Percentiles rank a stretch among this genome's conserved stretches.
Evolutionary conservation across 2,888 invertebrate species (phyloP).

Genomic region (Cerceris rybyensis): DNA sequence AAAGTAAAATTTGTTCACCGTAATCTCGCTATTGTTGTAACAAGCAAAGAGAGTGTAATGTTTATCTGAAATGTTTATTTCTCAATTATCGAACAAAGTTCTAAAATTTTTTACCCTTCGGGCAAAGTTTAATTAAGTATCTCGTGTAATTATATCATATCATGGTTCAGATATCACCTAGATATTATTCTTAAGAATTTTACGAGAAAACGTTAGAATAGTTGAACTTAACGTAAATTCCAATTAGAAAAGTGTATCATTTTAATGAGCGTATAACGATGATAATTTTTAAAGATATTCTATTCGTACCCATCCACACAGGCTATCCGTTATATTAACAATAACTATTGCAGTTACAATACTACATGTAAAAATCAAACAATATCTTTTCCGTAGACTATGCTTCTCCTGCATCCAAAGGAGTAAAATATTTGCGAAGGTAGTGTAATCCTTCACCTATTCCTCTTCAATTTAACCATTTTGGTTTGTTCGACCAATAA

Average conservation of each 20-base stretch:
- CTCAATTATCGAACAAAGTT: neutral
- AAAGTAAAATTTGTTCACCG: too few relatives aligned
- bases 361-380: neutral
- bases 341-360: neutral
- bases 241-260: conserved; percentile 16
- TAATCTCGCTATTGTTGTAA: too few relatives aligned
- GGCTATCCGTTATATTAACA: neutral
- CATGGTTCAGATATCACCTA: conserved; percentile 24
- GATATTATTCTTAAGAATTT: conserved; percentile 16
- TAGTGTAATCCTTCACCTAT: conserved; percentile 8
- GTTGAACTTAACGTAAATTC: conserved; percentile 30
- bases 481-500: too few relatives aligned
- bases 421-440: neutral
- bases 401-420: conserved; percentile 7
- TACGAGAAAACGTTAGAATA: conserved; percentile 29
- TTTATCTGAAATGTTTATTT: neutral
- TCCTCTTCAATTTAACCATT: too few relatives aligned
- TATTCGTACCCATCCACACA: conserved; percentile 6
- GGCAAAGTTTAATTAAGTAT: neutral
- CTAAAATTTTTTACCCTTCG: neutral
- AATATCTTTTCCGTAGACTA: conserved; percentile 12
- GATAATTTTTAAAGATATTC: conserved; percentile 10
- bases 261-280: conserved; percentile 3
- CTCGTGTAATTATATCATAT: conserved; percentile 39
- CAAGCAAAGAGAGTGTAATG: neutral